phyloP scores from a whole-genome alignment of 2,113 vertebrate species.

The Myodes glareolus region DNA sequence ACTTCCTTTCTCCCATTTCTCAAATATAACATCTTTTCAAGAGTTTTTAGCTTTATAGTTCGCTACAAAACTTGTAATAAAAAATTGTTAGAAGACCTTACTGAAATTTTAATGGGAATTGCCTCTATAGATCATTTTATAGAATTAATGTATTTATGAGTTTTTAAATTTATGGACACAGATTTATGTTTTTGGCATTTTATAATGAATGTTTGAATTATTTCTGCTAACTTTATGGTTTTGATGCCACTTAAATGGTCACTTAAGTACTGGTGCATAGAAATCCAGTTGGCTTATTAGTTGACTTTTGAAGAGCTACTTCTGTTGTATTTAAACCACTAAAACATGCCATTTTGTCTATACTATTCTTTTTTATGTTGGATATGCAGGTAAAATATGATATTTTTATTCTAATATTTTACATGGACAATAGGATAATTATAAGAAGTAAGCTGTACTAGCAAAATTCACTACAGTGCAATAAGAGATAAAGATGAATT shows the following conservation, averaged over 20 bases:
- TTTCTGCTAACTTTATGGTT: conserved; percentile 42
- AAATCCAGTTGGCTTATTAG: conserved; percentile 9
- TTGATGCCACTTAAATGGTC: conserved; percentile 23
- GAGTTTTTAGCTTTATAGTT: not conserved
- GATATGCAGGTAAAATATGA: not conserved
- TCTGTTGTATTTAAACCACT: not conserved
- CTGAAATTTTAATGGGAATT: not conserved
- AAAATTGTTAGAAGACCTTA: conserved; percentile 1
- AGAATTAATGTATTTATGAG: conserved; percentile 47
- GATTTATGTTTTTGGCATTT: conserved; percentile 20
- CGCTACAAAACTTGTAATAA: not conserved
- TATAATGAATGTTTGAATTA: conserved; percentile 55
- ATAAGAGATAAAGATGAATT: not conserved
- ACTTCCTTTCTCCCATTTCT: not conserved
- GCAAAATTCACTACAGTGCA: not conserved
- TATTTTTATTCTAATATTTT: not conserved
- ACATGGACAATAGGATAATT: not conserved
- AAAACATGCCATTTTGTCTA: not conserved
- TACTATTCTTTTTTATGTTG: not conserved
- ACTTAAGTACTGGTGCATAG: not conserved
- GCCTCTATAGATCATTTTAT: not conserved
- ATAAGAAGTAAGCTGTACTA: not conserved
- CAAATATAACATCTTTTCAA: not conserved
- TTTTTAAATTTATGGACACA: conserved; percentile 17
- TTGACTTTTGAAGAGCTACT: not conserved